Conservation (phyloP, 2,797 vertebrate species). For the Schizopygopsis malacanthus region DNA sequence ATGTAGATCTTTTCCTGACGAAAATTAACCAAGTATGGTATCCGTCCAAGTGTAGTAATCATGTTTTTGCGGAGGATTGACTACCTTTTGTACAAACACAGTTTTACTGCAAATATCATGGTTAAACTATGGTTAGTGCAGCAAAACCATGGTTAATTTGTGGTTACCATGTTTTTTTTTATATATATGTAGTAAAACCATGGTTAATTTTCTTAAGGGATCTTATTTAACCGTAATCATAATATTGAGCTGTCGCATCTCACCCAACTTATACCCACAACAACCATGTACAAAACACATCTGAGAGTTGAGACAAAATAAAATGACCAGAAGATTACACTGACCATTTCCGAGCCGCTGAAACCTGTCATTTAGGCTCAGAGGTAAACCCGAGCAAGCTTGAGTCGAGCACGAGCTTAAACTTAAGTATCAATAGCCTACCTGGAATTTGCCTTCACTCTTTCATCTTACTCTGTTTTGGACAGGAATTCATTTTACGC, state of each 20-base stretch:
- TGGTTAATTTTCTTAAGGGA: background rate
- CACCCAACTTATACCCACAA: background rate
- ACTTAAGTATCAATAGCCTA: constrained; percentile 42
- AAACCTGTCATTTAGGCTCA: constrained; percentile 45
- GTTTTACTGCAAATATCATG: background rate
- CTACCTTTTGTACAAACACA: too few species aligned
- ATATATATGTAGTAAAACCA: background rate
- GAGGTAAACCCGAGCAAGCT: constrained; percentile 10
- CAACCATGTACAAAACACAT: background rate
- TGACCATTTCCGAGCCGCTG: constrained; percentile 18
- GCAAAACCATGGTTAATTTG: background rate
- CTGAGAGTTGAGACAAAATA: background rate
- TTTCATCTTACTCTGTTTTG: constrained; percentile 62
- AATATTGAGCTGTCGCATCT: too few species aligned
- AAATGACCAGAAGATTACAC: background rate
- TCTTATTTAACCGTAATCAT: background rate
- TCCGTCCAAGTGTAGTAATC: too few species aligned
- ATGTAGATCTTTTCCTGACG: background rate
- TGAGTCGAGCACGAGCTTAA: constrained; percentile 23
- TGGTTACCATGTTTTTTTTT: background rate
- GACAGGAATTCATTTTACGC: constrained; percentile 67
- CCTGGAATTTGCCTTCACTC: constrained; percentile 59
- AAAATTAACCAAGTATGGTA: background rate
- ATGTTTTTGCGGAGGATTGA: too few species aligned
- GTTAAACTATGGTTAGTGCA: background rate